Evolutionary conservation across 2,797 vertebrate species (phyloP), one percentile per base, ranked within the genome.

Genomic region (Notolabrus celidotus): DNA sequence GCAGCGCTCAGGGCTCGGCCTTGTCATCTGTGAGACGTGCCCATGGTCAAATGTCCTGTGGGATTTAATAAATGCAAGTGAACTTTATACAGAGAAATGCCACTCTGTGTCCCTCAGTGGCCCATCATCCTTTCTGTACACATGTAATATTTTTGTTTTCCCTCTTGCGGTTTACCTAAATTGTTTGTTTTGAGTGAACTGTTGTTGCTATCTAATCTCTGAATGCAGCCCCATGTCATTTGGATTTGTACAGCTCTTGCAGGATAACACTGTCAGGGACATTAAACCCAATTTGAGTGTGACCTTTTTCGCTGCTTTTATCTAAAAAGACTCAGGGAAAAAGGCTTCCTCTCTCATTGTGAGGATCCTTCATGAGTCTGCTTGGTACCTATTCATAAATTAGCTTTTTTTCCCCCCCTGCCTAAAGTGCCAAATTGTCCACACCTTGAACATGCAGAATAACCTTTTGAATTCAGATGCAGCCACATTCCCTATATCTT

Each of bases 221-320:
- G 29, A 33, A 63, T 69, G 66, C 64, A 83, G 69, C 67, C 49
- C 34, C 14, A 14, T 83, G 70, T 82, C 77, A 65, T 79, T 56
- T 71, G 67, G 77, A 77, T 82, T 67, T 73, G 54, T 65, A 65
- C 43, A 59, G 79, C 82, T 71, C 53, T 31, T 33, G 49, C 61
- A 58, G 63, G 66, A 78, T 73, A 85, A 82, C 59, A 46, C 69
- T 67, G 64, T 80, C 70, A 72, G 72, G 51, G 50, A 86, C 55
- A 81, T 80, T 71, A 78, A 87, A 88, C 51, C 69, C 72, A 73
- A 61, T 79, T 86, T 83, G 60, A 80, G 47, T 72, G 47, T 84
- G 86, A 89, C 86, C 83, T 89, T 90, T 89, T 83, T 57, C 65
- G 74, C 64, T 86, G 57, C 64, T 69, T 79, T 89, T 79, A 81